Evolutionary conservation across 1,140 invertebrate species (phyloP).

Genomic region (Ctenoplectra terminalis): DNA sequence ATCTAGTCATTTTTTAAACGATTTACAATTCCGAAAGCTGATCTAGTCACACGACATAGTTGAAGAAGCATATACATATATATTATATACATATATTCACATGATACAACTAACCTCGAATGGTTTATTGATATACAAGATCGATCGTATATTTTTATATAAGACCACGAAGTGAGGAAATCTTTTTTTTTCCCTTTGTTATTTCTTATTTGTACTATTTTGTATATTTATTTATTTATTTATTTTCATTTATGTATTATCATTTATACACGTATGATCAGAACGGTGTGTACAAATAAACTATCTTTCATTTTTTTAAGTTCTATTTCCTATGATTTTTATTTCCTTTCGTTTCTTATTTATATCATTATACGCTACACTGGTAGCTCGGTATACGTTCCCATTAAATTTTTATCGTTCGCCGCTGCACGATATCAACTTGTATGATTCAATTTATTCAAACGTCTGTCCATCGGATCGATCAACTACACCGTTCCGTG

Average conservation of each 20-base stretch:
- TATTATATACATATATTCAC: conserved; percentile 7
- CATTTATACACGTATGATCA: conserved; percentile 37
- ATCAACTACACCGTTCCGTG: conserved; percentile 43
- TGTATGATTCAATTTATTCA: conserved; percentile 56
- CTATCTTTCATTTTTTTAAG: conserved; percentile 48
- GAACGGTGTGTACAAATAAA: conserved; percentile 46
- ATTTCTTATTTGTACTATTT: conserved; percentile 36
- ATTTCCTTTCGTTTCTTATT: conserved; percentile 41
- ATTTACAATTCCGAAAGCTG: conserved; percentile 71
- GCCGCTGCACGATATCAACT: conserved; percentile 55
- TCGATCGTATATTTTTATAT: conserved; percentile 63
- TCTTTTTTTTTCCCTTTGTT: conserved; percentile 53
- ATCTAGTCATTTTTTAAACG: conserved; percentile 75
- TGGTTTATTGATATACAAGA: conserved; percentile 57
- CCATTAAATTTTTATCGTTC: conserved; percentile 43
- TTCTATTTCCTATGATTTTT: conserved; percentile 35
- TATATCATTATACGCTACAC: neutral
- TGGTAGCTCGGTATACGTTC: conserved; percentile 19
- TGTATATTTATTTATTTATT: conserved; percentile 1
- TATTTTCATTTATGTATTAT: conserved; percentile 8
- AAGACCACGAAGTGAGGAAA: conserved; percentile 47
- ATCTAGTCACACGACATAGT: conserved; percentile 75
- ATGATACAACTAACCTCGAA: conserved; percentile 22
- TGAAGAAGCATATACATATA: conserved; percentile 41
- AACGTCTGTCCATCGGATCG: conserved; percentile 30